phyloP scores from a whole-genome alignment of 1,140 invertebrate genomes.

The Acromyrmex echinatior region DNA sequence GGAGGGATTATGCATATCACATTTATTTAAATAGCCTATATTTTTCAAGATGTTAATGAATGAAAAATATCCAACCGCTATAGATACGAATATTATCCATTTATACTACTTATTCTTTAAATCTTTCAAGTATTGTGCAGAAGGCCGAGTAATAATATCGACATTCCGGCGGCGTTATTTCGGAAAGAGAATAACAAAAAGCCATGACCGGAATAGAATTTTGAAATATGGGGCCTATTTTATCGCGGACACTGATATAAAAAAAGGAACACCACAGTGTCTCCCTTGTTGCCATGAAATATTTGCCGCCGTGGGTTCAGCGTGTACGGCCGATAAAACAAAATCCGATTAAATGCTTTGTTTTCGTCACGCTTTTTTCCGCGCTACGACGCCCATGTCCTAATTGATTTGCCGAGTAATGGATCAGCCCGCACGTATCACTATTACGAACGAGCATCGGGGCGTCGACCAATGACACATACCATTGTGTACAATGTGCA shows the following conservation, averaged over 20 bases:
- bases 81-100: neutral
- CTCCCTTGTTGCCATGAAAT: conserved; percentile 72
- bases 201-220: conserved; percentile 59
- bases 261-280: conserved; percentile 43
- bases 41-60: conserved; percentile 6
- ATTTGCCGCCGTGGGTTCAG: conserved; percentile 66
- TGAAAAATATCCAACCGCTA: neutral
- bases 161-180: conserved; percentile 48
- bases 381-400: conserved; percentile 60
- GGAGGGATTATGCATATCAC: neutral
- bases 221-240: conserved; percentile 69
- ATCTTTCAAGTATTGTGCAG: conserved; percentile 32
- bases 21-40: neutral
- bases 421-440: conserved; percentile 65
- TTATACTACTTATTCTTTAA: neutral
- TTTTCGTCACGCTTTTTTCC: conserved; percentile 73
- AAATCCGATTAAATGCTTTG: conserved; percentile 79
- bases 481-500: neutral
- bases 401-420: conserved; percentile 78
- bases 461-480: conserved; percentile 17
- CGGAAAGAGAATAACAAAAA: conserved; percentile 41
- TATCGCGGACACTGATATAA: conserved; percentile 36
- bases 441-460: conserved; percentile 25
- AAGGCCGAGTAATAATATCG: conserved; percentile 57
- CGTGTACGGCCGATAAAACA: conserved; percentile 76